phyloP scores from a whole-genome alignment of 35 echinoderm and acorn worm genomes.

The Patiria miniata region DNA sequence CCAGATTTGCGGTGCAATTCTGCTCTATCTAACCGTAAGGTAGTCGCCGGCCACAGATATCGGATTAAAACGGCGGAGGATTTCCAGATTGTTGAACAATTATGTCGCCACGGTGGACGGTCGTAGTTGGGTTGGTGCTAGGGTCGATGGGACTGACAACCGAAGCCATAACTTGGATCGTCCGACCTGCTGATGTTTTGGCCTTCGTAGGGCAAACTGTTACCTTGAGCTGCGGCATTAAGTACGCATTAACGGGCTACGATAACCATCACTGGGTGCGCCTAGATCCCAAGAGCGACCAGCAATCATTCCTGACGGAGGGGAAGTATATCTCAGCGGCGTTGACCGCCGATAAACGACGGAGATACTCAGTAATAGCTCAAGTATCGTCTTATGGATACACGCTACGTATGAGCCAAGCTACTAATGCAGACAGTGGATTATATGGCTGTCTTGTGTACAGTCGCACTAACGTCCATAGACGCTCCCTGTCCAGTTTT shows the following conservation, averaged over 20 bases:
- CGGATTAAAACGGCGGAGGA: no score
- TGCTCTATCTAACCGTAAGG: no score
- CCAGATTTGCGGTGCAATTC: no score
- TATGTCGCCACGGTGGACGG: neutral
- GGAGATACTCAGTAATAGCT: conserved; percentile 2
- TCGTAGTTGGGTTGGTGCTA: neutral
- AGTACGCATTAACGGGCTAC: neutral
- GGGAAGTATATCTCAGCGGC: conserved; percentile 30
- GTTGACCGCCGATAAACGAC: conserved; percentile 20
- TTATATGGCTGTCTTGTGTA: conserved; percentile 62
- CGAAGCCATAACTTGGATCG: conserved; percentile 34
- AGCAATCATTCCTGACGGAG: conserved; percentile 54
- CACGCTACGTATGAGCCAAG: conserved; percentile 31
- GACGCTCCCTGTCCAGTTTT: conserved; percentile 40
- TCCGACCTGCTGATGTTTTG: conserved; percentile 35
- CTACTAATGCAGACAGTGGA: conserved; percentile 37
- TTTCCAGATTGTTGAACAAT: no score
- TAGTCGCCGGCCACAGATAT: no score
- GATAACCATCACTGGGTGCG: conserved; percentile 66
- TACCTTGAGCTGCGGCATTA: conserved; percentile 15
- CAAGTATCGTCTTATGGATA: conserved; percentile 2
- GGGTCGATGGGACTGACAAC: neutral
- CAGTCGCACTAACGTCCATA: conserved; percentile 14
- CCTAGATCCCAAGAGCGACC: neutral
- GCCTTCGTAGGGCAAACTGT: conserved; percentile 49